Evolutionary conservation across 1,140 invertebrate genomes (phyloP), one percentile per base, ranked within the genome.

Genomic region (Drosophila sturtevanti): DNA sequence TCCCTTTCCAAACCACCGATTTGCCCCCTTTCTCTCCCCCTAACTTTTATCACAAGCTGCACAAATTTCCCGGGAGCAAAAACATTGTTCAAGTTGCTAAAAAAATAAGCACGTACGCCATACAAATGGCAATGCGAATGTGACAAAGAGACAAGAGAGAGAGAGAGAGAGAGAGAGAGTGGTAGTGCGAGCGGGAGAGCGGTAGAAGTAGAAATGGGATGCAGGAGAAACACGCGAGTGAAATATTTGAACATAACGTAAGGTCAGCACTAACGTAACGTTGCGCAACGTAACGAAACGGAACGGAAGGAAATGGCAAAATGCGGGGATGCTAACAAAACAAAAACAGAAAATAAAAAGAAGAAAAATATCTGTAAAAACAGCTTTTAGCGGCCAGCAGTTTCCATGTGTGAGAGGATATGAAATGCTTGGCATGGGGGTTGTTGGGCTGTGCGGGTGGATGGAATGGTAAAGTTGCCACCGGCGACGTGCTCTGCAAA

Each of bases 71-170:
- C 79, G 48, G 68, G 59, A 73, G 77, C 77, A 73, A 84, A 76
- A 84, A 75, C 68, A 80, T 73, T 86, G 86, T 77, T 82, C 48
- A 86, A 89, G 79, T 82, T 80, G 86, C 78, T 82, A 80, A 81
- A 86, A 79, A 80, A 90, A 90, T 80, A 77, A 82, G 73, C 86
- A 90, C 87, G 86, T 90, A 82, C 84, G 77, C 71, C 77, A 68
- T 84, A 73, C 35, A 89, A 87, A 87, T 78, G 65, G 75, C 67
- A 52, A 62, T 72, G 64, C 61, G 64, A 27, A 48, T 35, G 56
- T 48, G 60, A 7, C 14, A 2, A 14, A 31, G 61, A n/a, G 75
- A 31, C 24, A 52, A 7, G 18, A 2, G 12, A 31, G 61, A n/a
- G 75, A 31, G 35, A 52, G 31, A 55, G 38, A 21, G 35, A 34